phyloP scores from a whole-genome alignment of 2,113 vertebrate species.

The Panurus biarmicus region DNA sequence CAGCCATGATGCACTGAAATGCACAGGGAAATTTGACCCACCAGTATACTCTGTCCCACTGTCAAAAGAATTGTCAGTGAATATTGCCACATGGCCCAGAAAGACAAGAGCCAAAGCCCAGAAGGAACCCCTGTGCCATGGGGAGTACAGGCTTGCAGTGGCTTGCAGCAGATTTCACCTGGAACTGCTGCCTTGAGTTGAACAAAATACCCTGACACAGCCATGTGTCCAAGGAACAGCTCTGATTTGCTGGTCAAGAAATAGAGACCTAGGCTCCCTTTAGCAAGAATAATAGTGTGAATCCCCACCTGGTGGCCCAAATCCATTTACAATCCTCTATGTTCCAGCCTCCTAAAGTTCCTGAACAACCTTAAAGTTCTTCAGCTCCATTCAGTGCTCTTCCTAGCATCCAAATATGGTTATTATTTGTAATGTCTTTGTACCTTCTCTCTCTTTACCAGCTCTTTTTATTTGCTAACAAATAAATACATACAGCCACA shows the following conservation, averaged over 20 bases:
- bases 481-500: background rate
- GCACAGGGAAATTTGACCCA: background rate
- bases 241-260: background rate
- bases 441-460: background rate
- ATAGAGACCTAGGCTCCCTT: background rate
- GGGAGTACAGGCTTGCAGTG: background rate
- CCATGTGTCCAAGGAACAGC: background rate
- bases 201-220: background rate
- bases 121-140: background rate
- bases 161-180: background rate
- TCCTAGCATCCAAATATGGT: background rate
- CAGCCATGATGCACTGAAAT: background rate
- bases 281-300: background rate
- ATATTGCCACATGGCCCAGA: background rate
- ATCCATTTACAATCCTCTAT: background rate
- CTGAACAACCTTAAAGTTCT: background rate
- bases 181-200: background rate
- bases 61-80: background rate
- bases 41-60: background rate
- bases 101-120: background rate
- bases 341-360: background rate
- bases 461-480: background rate
- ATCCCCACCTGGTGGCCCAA: background rate
- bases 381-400: background rate
- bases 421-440: background rate